Conservation (phyloP, 2,888 invertebrate genomes). For the Agriopis leucophaearia region DNA sequence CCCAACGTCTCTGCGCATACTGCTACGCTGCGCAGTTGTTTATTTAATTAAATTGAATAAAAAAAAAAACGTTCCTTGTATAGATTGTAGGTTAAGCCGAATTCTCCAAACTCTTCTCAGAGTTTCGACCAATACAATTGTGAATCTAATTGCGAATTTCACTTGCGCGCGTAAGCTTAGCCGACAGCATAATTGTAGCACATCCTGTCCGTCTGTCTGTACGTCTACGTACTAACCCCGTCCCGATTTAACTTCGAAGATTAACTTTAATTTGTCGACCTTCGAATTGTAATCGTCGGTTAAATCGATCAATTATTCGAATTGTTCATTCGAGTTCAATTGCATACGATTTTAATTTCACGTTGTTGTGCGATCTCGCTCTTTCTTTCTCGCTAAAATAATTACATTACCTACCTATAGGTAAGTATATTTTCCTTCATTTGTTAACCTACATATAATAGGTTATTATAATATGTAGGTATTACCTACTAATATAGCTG, state of each 20-base stretch:
- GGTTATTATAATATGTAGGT: no score
- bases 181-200: constrained; percentile 76
- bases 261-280: constrained; percentile 55
- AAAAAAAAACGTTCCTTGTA: neutral
- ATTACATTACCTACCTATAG: no score
- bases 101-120: constrained; percentile 9
- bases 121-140: constrained; percentile 29
- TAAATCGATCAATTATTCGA: constrained; percentile 49
- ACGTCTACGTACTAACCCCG: constrained; percentile 36
- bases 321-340: constrained; percentile 40
- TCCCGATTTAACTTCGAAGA: constrained; percentile 30
- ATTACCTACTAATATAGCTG: no score
- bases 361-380: neutral
- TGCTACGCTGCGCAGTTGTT: no score
- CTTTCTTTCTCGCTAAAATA: neutral
- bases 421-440: no score
- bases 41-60: no score
- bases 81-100: neutral
- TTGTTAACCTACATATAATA: no score
- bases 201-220: constrained; percentile 72
- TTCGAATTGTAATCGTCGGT: constrained; percentile 64
- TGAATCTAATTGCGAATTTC: constrained; percentile 56
- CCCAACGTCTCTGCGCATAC: no score
- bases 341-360: neutral
- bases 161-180: constrained; percentile 62